Evolutionary conservation across 2,888 invertebrate genomes (phyloP), one percentile per base, ranked within the genome.

Genomic region (Aleiodes testaceus): DNA sequence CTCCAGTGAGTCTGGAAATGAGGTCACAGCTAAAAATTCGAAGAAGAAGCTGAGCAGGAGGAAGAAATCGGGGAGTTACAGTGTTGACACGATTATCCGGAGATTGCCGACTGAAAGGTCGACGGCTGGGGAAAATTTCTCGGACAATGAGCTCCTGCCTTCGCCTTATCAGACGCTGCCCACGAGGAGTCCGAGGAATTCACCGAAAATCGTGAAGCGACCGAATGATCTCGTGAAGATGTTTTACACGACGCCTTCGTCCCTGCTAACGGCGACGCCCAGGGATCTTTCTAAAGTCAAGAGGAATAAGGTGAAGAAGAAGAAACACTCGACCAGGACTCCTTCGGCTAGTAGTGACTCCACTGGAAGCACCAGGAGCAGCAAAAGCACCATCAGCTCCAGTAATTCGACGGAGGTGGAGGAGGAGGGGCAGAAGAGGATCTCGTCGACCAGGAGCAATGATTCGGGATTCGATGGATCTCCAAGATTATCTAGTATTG

Each of bases 381-480:
- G 81, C 22, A 82, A 84, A 70, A 84, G 82, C 20, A 83, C 83
- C 12, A 81, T 81, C 5, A 81, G 79, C 76, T 87, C 85, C n/a
- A 63, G 63, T 45, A 85, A 80, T 73, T 87, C 79, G 77, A 89
- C 89, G 77, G 87, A 88, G 14, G 80, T 81, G 66, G 87, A 87
- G 68, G 91, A 91, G 69, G 90, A 91, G n/a, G 85, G 83, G 49
- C 85, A 83, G 47, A 90, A 91, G 78, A 90, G 91, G 80, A 89
- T 91, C 87, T 90, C 90, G 61, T 93, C 93, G 70, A 94, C 94
- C 74, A 93, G 94, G 81, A 95, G 95, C 80, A 94, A 93, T 87
- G 95, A 95, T 89, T 95, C 95, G 72, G 95, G 95, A 78, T 94
- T 95, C 87, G 94, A 94, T 72, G 87, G 87, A 72, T 87, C 87